Conservation (phyloP, 2,797 vertebrate genomes). For the Cottoperca gobio region DNA sequence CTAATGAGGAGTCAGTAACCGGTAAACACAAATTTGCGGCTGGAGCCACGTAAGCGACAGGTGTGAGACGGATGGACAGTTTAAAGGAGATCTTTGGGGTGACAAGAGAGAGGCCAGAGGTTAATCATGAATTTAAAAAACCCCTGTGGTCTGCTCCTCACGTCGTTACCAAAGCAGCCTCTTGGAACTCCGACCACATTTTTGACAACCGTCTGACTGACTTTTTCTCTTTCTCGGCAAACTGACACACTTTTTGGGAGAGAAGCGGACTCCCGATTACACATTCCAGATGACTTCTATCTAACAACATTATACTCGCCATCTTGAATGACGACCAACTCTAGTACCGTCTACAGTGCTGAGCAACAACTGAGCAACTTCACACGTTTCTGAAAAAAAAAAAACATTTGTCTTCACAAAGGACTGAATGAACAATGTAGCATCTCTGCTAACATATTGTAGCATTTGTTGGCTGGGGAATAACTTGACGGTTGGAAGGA, state of each 20-base stretch:
- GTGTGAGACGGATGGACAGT: constrained; percentile 78
- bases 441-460: constrained; percentile 88
- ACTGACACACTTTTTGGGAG: constrained; percentile 78
- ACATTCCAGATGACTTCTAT: constrained; percentile 82
- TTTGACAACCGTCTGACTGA: constrained; percentile 74
- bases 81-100: constrained; percentile 80
- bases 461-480: constrained; percentile 88
- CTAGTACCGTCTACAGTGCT: constrained; percentile 60
- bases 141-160: constrained; percentile 83
- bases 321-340: constrained; percentile 71
- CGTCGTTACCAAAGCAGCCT: constrained; percentile 89
- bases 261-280: constrained; percentile 75
- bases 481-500: constrained; percentile 77
- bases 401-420: constrained; percentile 65
- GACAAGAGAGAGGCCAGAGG: constrained; percentile 78
- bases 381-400: constrained; percentile 48
- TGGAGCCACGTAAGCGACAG: constrained; percentile 76
- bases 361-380: constrained; percentile 73
- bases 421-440: constrained; percentile 87
- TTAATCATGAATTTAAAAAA: constrained; percentile 70
- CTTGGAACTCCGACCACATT: constrained; percentile 81
- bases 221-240: constrained; percentile 50
- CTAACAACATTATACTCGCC: constrained; percentile 58
- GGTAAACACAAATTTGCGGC: constrained; percentile 83
- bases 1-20: constrained; percentile 84